Conservation (phyloP, 64 coral and sea anemone species). For the Stichodactyla mertensii region DNA sequence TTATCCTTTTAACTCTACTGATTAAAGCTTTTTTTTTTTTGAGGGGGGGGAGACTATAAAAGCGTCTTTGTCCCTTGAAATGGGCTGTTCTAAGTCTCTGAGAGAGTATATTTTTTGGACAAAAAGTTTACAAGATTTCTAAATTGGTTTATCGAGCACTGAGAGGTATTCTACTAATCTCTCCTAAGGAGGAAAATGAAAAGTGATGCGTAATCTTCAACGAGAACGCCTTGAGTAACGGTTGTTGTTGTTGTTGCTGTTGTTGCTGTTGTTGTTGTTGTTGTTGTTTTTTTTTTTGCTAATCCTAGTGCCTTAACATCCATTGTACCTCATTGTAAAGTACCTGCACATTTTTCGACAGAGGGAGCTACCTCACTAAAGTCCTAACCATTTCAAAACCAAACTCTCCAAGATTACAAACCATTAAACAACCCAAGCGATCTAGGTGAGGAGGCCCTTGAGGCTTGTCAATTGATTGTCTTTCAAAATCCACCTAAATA, state of each 20-base stretch:
- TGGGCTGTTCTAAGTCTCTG: background rate
- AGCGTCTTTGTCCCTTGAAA: background rate
- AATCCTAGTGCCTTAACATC: background rate
- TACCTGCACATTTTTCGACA: background rate
- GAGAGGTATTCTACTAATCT: constrained; percentile 11
- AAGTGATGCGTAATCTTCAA: background rate
- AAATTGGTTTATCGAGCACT: constrained; percentile 8
- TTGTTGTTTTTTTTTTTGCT: background rate
- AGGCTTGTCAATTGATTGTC: background rate
- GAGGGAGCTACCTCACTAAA: background rate
- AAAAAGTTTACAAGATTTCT: background rate
- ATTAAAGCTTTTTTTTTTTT: background rate
- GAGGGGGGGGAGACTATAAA: no score
- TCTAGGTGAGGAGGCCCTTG: background rate
- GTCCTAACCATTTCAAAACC: background rate
- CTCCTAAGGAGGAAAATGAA: background rate
- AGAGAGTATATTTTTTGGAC: background rate
- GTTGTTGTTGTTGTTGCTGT: no score
- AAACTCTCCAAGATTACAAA: background rate
- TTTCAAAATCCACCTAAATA: background rate
- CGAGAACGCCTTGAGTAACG: background rate
- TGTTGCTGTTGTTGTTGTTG: no score
- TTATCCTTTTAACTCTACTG: background rate
- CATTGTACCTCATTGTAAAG: background rate
- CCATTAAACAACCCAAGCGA: background rate